phyloP scores from a whole-genome alignment of 2,888 invertebrate species.

The Synanthedon tipuliformis region DNA sequence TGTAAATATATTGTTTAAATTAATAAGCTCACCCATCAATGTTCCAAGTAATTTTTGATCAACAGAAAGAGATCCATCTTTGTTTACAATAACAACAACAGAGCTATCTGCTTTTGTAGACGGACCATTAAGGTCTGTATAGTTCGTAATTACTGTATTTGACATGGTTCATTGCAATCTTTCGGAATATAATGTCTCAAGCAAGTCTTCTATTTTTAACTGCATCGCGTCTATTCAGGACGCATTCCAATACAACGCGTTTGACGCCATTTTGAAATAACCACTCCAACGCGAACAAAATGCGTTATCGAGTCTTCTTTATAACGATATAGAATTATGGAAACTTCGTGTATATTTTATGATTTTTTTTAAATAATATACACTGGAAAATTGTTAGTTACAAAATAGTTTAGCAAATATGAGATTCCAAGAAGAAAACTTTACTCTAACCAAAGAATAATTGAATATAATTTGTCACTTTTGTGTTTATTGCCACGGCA shows the following conservation, averaged over 20 bases:
- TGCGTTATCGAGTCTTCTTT: background rate
- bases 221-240: slow-evolving; percentile 59
- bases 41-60: slow-evolving; percentile 84
- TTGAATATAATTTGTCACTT: no score
- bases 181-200: slow-evolving; percentile 29
- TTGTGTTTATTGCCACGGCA: no score
- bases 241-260: slow-evolving; percentile 41
- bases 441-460: no score
- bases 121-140: slow-evolving; percentile 64
- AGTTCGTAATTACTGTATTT: slow-evolving; percentile 66
- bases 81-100: slow-evolving; percentile 86
- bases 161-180: slow-evolving; percentile 57
- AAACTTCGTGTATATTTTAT: no score
- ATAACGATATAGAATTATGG: no score
- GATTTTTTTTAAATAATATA: no score
- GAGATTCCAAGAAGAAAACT: no score
- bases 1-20: no score
- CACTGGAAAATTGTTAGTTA: no score
- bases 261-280: slow-evolving; percentile 60
- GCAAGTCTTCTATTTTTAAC: slow-evolving; percentile 55
- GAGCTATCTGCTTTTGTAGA: slow-evolving; percentile 74
- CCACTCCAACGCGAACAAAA: slow-evolving; percentile 4
- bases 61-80: slow-evolving; percentile 85
- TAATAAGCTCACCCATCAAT: slow-evolving; percentile 76
- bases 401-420: no score